These are phyloP conservation scores for Xylocampa areola DNA, from an alignment of 2,888 invertebrate species.

Conservation along the genomic window DNA sequence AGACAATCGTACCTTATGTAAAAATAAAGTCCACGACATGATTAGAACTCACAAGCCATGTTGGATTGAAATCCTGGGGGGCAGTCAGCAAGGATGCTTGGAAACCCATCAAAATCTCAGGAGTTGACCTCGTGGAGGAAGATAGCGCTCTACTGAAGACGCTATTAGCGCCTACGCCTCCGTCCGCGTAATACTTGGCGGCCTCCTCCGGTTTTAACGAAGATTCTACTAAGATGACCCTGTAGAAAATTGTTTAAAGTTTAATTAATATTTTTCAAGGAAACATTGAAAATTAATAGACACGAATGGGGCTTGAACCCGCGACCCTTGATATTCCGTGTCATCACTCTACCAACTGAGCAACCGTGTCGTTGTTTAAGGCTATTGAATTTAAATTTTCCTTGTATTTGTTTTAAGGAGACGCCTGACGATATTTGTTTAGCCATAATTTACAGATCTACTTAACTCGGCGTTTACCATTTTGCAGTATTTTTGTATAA, in stretches of 20 bases:
- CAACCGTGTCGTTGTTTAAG: too few species aligned
- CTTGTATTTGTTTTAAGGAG: too few species aligned
- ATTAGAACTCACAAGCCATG: conserved; percentile 77
- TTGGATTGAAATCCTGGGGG: conserved; percentile 69
- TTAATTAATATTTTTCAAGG: background rate
- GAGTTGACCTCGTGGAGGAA: conserved; percentile 62
- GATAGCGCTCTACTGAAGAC: conserved; percentile 76
- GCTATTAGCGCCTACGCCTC: conserved; percentile 75
- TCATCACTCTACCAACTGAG: too few species aligned
- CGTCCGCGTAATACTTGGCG: conserved; percentile 74
- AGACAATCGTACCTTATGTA: too few species aligned
- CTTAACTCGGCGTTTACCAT: too few species aligned
- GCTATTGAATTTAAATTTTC: too few species aligned
- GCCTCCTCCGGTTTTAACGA: conserved; percentile 66
- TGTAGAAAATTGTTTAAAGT: conserved; percentile 53
- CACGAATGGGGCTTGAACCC: too few species aligned
- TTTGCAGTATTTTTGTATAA: too few species aligned
- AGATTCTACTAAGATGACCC: conserved; percentile 77
- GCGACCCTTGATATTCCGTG: too few species aligned
- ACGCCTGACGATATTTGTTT: too few species aligned
- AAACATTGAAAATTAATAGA: too few species aligned
- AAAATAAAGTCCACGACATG: background rate
- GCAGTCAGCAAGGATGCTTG: conserved; percentile 73
- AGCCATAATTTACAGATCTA: too few species aligned
- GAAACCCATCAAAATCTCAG: conserved; percentile 72